Evolutionary conservation across 1,140 invertebrate species (phyloP), one percentile per base, ranked within the genome.

Genomic region (Rhopalosiphum maidis): DNA sequence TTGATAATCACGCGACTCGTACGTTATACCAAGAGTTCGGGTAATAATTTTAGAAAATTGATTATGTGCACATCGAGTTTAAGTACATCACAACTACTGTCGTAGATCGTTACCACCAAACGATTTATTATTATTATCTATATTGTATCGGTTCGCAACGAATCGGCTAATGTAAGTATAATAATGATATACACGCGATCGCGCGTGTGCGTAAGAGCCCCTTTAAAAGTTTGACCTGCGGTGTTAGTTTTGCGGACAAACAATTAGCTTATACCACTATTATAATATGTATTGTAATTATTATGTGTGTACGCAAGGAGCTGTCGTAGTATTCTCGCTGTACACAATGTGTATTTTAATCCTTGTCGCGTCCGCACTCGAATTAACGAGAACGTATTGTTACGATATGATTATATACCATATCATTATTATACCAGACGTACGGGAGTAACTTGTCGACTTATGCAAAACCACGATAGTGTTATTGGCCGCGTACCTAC

Each of bases 201-300:
- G 7, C 60, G n/a, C n/a, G 60, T 77, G n/a, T 54, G 51, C 21
- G 22, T 25, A 68, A 68, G 30, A 85, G 37, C 37, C 37, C 23
- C 22, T 86, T 43, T 41, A 43, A 83, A 43, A 86, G 83, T 86
- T 43, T 43, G 37, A 86, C 37, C 37, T 86, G 37, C 23, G 23
- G 60, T 43, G 83, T 86, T 86, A 41, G 83, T 86, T 86, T 86
- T 86, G 22, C 41, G 23, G 22, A 85, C 82, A 43, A 86, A 86
- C 83, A 86, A 23, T 86, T 25, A 77, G 60, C n/a, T 35, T n/a
- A 22, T 77, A 77, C 15, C n/a, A n/a, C 60, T 18, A 18, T 4
- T 41, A 2, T 41, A 41, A 41, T 41, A 41, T n/a, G n/a, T 3
- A n/a, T 18, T 35, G 60, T n/a, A 77, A 77, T 35, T 77, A 77